phyloP scores from a whole-genome alignment of 2,797 vertebrate species.

The Xenops minutus region DNA sequence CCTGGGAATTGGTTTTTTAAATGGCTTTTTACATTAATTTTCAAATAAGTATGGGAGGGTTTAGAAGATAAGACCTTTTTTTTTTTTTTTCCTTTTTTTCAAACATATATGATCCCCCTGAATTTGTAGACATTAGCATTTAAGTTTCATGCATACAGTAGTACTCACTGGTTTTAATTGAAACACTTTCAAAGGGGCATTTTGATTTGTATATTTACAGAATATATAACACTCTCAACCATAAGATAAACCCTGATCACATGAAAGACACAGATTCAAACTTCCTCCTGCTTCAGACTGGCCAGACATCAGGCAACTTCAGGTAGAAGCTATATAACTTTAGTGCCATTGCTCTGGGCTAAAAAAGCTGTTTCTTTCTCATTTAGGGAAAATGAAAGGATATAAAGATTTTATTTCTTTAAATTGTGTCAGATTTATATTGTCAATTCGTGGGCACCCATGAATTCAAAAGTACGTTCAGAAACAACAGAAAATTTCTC shows the following conservation, averaged over 20 bases:
- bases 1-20: background rate
- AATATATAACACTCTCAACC: background rate
- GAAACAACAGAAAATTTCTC: background rate
- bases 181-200: background rate
- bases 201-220: background rate
- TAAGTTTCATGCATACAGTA: background rate
- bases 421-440: accelerated
- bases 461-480: background rate
- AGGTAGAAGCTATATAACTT: background rate
- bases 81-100: no score
- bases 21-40: background rate
- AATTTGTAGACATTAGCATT: background rate
- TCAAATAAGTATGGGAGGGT: background rate
- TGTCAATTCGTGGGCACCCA: background rate
- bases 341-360: background rate
- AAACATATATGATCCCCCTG: background rate
- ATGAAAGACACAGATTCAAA: background rate
- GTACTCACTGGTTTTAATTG: background rate
- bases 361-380: background rate
- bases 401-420: background rate
- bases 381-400: background rate
- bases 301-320: background rate
- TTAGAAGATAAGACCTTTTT: background rate
- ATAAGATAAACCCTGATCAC: background rate
- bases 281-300: background rate